phyloP scores from a whole-genome alignment of 2,888 invertebrate species.

The Pomacea canaliculata region DNA sequence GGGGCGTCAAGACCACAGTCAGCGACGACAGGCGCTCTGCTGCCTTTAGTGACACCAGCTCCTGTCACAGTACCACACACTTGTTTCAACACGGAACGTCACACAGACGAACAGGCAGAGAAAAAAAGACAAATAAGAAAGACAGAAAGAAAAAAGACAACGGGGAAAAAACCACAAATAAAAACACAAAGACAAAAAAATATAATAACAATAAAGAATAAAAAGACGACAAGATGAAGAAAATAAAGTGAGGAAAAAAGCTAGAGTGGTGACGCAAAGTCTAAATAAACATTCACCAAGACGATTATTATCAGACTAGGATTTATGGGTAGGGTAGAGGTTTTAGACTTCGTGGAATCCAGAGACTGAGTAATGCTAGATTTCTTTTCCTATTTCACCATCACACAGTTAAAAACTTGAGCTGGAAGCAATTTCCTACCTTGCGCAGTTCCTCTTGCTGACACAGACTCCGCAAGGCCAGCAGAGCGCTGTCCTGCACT shows the following conservation, averaged over 20 bases:
- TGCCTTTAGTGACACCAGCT: slow-evolving; percentile 57
- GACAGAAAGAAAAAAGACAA: neutral
- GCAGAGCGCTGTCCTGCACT: slow-evolving; percentile 64
- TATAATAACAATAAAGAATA: no score
- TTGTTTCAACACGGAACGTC: no score
- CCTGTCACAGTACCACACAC: slow-evolving; percentile 39
- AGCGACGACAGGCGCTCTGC: slow-evolving; percentile 57
- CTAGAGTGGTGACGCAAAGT: neutral
- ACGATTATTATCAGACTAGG: no score
- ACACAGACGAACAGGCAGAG: neutral
- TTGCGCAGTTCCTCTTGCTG: slow-evolving; percentile 57
- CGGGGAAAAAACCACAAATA: no score
- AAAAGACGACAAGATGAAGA: no score
- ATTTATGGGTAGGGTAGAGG: no score
- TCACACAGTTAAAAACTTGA: no score
- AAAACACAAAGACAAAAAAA: no score
- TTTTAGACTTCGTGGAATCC: no score
- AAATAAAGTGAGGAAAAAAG: no score
- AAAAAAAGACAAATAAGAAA: neutral
- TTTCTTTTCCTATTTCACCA: no score
- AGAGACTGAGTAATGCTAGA: no score
- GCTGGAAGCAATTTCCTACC: slow-evolving; percentile 37
- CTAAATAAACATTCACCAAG: neutral
- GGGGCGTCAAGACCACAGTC: slow-evolving; percentile 47
- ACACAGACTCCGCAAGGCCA: slow-evolving; percentile 62